Conservation (phyloP, 2,113 vertebrate genomes). For the Morone chrysops region DNA sequence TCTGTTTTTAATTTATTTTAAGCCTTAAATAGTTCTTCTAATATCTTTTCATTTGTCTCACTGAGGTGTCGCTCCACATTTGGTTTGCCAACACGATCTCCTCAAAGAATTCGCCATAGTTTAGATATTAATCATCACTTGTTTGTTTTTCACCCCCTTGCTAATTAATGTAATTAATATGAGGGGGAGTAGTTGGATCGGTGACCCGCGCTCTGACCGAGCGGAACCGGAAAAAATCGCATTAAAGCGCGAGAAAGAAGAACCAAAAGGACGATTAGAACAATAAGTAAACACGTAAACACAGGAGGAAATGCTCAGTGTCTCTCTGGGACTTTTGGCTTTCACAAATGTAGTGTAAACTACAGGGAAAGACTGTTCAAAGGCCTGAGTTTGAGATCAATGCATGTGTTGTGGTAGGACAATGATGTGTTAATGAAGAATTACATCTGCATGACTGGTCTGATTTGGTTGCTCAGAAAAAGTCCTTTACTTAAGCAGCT, state of each 20-base stretch:
- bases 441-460: not conserved
- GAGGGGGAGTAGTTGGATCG: conserved; percentile 72
- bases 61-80: conserved; percentile 42
- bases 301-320: conserved; percentile 57
- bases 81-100: conserved; percentile 22
- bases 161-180: conserved; percentile 84
- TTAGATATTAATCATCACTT: conserved; percentile 74
- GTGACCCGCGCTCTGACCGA: conserved; percentile 80
- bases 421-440: conserved; percentile 2
- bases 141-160: conserved; percentile 74
- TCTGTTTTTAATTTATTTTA: not conserved
- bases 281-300: conserved; percentile 84
- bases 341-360: conserved; percentile 36
- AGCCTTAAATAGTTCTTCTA: not conserved
- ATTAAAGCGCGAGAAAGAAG: conserved; percentile 78
- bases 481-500: not conserved
- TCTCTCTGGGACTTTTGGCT: conserved; percentile 58
- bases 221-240: conserved; percentile 86
- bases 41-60: not conserved
- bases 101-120: conserved; percentile 71
- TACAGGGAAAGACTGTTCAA: conserved; percentile 7
- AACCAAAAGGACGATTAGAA: conserved; percentile 79
- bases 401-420: not conserved
- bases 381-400: not conserved
- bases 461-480: not conserved